Percentiles rank a stretch among this genome's conserved stretches.
Evolutionary conservation across 23 tunicate genomes (phyloP).

Genomic region (Aplidium turbinatum): DNA sequence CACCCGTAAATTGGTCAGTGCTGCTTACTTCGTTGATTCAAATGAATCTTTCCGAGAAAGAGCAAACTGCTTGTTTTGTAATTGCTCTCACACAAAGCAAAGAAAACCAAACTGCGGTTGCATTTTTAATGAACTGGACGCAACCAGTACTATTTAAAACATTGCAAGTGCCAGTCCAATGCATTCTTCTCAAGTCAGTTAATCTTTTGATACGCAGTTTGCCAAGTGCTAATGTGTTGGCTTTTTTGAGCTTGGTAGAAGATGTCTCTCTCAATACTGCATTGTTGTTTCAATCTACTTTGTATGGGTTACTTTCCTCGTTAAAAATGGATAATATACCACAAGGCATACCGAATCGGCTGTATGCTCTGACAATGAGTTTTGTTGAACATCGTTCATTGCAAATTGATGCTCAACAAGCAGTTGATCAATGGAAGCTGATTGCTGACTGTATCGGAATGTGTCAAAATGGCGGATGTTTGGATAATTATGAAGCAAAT

Average conservation of each 20-base stretch:
- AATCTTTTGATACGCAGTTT: not conserved
- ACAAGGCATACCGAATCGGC: not conserved
- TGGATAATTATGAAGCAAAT: not conserved
- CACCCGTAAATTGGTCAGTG: slow-evolving; percentile 61
- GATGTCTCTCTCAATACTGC: not conserved
- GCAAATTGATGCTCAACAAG: not conserved
- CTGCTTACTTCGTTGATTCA: slow-evolving; percentile 1
- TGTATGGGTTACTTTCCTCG: slow-evolving; percentile 17
- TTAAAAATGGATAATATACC: slow-evolving; percentile 2
- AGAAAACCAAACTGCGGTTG: slow-evolving; percentile 32
- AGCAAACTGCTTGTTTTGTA: slow-evolving; percentile 14
- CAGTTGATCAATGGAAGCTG: slow-evolving; percentile 19
- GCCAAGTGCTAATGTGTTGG: slow-evolving; percentile 12
- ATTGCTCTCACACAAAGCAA: slow-evolving; percentile 27
- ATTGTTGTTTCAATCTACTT: not conserved
- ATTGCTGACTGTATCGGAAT: slow-evolving; percentile 26
- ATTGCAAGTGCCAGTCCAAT: slow-evolving; percentile 10
- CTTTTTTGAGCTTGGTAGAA: slow-evolving; percentile 1
- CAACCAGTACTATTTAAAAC: slow-evolving; percentile 14
- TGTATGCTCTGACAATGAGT: not conserved
- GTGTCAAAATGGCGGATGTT: not conserved
- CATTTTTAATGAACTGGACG: slow-evolving; percentile 28
- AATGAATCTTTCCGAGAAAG: slow-evolving; percentile 2
- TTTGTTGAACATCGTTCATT: not conserved
- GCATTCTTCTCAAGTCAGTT: slow-evolving; percentile 6